These are phyloP conservation scores for Discoglossus pictus DNA, from an alignment of 2,797 vertebrate species.

Conservation along the genomic window DNA sequence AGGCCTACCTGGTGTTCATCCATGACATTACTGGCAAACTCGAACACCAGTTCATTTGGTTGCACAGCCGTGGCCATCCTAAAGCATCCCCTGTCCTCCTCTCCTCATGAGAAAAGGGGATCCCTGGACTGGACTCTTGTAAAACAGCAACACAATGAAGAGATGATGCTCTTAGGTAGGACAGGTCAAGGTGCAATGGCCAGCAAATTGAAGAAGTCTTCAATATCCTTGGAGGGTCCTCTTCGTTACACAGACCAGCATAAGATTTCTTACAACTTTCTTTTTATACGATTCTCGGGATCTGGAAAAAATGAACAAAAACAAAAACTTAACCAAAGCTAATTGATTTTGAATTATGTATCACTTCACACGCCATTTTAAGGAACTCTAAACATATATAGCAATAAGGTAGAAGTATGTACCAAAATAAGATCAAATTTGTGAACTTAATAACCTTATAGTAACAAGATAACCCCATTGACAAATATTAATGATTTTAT, in stretches of 20 bases:
- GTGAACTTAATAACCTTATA: too few relatives aligned
- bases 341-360: neutral
- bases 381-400: too few relatives aligned
- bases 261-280: constrained; percentile 50
- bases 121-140: constrained; percentile 2
- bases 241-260: constrained; percentile 49
- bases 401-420: too few relatives aligned
- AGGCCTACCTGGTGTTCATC: constrained; percentile 84
- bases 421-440: too few relatives aligned
- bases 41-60: constrained; percentile 90
- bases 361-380: too few relatives aligned
- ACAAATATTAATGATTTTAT: too few relatives aligned
- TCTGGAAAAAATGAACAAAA: constrained; percentile 57
- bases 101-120: constrained; percentile 65
- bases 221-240: constrained; percentile 21
- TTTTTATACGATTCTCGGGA: constrained; percentile 51
- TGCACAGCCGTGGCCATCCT: constrained; percentile 85
- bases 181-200: too few relatives aligned
- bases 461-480: too few relatives aligned
- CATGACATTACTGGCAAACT: constrained; percentile 90
- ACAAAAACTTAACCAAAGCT: constrained; percentile 27
- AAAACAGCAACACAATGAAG: neutral
- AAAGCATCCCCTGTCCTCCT: constrained; percentile 70
- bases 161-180: too few relatives aligned
- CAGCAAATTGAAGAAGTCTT: constrained; percentile 30